Evolutionary conservation across 2,113 vertebrate species (phyloP), one percentile per base, ranked within the genome.

Genomic region (Pan paniscus): DNA sequence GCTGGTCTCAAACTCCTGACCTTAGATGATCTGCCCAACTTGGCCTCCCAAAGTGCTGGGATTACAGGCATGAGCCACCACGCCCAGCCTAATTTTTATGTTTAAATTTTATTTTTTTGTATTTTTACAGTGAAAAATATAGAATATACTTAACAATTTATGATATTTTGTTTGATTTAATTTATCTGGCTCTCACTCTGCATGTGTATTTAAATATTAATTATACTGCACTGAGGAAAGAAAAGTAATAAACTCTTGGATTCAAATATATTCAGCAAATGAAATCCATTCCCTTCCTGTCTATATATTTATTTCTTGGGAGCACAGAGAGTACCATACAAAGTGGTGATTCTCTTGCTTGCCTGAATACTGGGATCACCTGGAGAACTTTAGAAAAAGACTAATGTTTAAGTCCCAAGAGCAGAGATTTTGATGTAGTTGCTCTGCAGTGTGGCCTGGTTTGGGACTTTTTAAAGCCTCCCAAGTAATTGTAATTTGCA

Each of bases 391-490:
- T 27, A 76, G 38, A 30, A 40, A 64, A 72, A 76, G 20, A 40
- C 25, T 9, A 2, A 55, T 64, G 22, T 2, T 70, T 79, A 46
- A 10, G 50, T 81, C 27, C 10, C 8, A 67, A 14, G 38, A 10
- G 4, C 38, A 80, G 70, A 82, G 40, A 72, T 78, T 78, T 35
- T 84, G 25, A 57, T 3, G 12, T 14, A 43, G 3, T 72, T 67
- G 38, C 18, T 50, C 22, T 68, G 30, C 14, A 4, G 22, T 32
- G 30, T 10, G 25, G 22, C 40, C 14, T 20, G 6, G 9, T 91
- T 86, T 93, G 73, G 23, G 6, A 8, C 93, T 94, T 95, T 92
- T 93, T 48, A 70, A 92, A 80, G 57, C 25, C 61, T 95, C 38
- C 64, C 43, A 87, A 92, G 46, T 52, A 76, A 92, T 89, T 86